Conservation (phyloP, 1,140 invertebrate genomes). For the Ooceraea biroi region DNA sequence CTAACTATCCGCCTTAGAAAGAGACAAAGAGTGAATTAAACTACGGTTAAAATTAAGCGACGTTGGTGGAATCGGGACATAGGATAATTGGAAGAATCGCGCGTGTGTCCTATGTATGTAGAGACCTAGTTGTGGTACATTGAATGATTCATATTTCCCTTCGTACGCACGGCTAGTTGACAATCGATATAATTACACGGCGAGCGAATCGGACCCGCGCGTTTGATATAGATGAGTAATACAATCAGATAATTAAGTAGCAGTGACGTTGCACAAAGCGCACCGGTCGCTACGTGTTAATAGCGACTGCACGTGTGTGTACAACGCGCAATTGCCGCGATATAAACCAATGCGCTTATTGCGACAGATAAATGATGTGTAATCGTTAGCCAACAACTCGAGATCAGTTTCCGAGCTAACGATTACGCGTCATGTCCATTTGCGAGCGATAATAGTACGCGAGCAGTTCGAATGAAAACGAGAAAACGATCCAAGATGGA, state of each 20-base stretch:
- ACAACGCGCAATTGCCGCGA: slow-evolving; percentile 13
- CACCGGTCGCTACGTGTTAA: slow-evolving; percentile 37
- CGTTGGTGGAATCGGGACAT: background rate
- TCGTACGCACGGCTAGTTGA: background rate
- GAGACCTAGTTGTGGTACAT: background rate
- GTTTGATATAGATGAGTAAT: slow-evolving; percentile 40
- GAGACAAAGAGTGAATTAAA: too few species aligned
- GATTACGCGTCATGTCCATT: slow-evolving; percentile 42
- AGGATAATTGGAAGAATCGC: background rate
- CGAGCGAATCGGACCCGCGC: background rate
- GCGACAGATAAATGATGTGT: slow-evolving; percentile 55
- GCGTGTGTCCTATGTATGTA: background rate
- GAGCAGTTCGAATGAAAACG: background rate
- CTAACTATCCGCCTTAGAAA: too few species aligned
- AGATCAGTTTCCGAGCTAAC: slow-evolving; percentile 50
- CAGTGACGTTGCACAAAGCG: slow-evolving; percentile 45
- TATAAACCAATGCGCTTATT: slow-evolving; percentile 39
- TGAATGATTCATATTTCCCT: slow-evolving; percentile 7
- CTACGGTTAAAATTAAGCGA: too few species aligned
- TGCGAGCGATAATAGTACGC: slow-evolving; percentile 26
- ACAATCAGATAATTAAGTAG: slow-evolving; percentile 58
- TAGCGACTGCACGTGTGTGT: slow-evolving; percentile 26
- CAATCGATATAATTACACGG: slow-evolving; percentile 37
- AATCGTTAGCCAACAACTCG: slow-evolving; percentile 52
- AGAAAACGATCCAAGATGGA: slow-evolving; percentile 21